These are phyloP conservation scores for Anorthoa munda DNA, from an alignment of 2,888 invertebrate species.

Conservation along the genomic window DNA sequence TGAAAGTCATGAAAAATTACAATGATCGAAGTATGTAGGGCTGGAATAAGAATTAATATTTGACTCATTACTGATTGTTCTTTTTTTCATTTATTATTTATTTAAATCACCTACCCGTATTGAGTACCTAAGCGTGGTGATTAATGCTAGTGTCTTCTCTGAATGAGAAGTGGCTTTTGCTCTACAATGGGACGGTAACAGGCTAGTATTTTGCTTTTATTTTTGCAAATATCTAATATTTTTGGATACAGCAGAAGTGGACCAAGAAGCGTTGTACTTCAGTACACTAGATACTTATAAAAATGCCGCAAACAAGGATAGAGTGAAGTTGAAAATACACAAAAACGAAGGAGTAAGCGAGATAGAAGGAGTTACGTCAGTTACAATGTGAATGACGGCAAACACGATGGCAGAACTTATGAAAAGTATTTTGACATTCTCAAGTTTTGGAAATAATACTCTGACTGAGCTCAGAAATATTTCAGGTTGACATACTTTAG, in stretches of 20 bases:
- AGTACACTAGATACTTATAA: conserved; percentile 19
- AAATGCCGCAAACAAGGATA: conserved; percentile 23
- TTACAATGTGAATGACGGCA: conserved; percentile 23
- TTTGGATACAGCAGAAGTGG: conserved; percentile 15
- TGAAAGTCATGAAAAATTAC: conserved; percentile 4
- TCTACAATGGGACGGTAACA: too few relatives aligned
- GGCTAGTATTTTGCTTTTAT: too few relatives aligned
- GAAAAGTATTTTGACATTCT: conserved; percentile 12
- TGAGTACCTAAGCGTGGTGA: too few relatives aligned
- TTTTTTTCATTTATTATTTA: not conserved
- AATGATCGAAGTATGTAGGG: conserved; percentile 3
- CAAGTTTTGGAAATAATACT: not conserved
- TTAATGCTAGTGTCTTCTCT: too few relatives aligned
- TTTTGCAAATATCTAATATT: conserved; percentile 10
- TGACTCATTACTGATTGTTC: not conserved
- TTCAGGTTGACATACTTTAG: not conserved
- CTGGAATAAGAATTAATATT: not conserved
- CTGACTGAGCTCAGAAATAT: not conserved
- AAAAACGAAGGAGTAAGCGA: conserved; percentile 39
- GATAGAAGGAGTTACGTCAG: conserved; percentile 40
- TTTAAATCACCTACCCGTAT: too few relatives aligned
- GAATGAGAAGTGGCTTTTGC: too few relatives aligned
- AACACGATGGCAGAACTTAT: conserved; percentile 52
- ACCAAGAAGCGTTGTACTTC: conserved; percentile 5
- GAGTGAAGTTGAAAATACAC: conserved; percentile 7